Conservation (phyloP, 2,797 vertebrate genomes). For the Tadarida brasiliensis region DNA sequence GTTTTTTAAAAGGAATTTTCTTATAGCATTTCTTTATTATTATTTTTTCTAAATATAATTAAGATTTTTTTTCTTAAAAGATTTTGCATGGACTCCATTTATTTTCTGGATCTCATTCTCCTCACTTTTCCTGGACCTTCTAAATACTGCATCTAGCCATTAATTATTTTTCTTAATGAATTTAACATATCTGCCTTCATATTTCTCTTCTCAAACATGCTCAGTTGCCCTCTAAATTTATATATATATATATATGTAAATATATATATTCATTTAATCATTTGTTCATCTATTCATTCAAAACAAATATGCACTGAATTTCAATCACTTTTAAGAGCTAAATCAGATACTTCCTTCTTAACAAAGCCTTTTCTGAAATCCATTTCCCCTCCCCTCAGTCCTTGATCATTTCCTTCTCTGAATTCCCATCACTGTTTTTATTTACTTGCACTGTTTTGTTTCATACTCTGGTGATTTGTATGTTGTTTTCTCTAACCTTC, state of each 20-base stretch:
- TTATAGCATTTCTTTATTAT: not conserved
- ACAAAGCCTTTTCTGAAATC: not conserved
- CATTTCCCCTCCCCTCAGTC: not conserved
- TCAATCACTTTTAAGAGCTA: not conserved
- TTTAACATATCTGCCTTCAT: not conserved
- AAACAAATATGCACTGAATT: constrained; percentile 23
- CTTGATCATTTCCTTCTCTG: not conserved
- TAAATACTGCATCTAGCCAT: not conserved
- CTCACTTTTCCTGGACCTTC: not conserved
- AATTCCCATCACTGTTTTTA: not conserved
- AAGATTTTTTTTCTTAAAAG: constrained; percentile 8
- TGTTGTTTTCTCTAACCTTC: constrained; percentile 16
- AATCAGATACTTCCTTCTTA: not conserved
- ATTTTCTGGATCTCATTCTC: constrained; percentile 31
- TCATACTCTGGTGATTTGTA: not conserved
- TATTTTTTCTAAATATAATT: not conserved
- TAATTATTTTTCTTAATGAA: not conserved
- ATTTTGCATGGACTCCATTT: constrained; percentile 18
- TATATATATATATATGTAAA: no score
- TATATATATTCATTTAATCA: no score
- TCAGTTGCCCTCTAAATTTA: not conserved
- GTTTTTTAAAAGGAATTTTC: constrained; percentile 19
- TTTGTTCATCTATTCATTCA: not conserved
- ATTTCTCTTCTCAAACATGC: not conserved
- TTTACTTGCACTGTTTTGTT: not conserved